Percentiles rank a stretch among this genome's conserved stretches.
phyloP scores from a whole-genome alignment of 2,797 vertebrate species.

The Melanotaenia parkinsoni region DNA sequence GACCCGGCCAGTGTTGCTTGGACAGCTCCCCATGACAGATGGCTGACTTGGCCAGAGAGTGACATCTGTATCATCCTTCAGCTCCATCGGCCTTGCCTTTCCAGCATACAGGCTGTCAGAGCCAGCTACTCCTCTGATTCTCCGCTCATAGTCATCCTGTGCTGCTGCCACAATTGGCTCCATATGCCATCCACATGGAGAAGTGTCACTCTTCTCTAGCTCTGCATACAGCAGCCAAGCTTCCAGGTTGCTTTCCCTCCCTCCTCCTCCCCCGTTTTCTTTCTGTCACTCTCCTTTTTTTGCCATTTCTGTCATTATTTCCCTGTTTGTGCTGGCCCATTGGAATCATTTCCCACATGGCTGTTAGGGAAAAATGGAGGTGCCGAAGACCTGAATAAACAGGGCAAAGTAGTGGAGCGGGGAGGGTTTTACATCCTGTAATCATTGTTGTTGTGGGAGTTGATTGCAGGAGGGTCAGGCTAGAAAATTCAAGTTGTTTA shows the following conservation, averaged over 20 bases:
- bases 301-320: conserved; percentile 49
- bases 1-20: conserved; percentile 51
- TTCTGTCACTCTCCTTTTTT: conserved; percentile 29
- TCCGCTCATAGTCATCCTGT: conserved; percentile 42
- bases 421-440: conserved; percentile 78
- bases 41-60: conserved; percentile 65
- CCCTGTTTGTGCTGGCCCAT: conserved; percentile 28
- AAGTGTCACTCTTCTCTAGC: conserved; percentile 59
- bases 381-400: conserved; percentile 70
- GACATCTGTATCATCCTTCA: conserved; percentile 74
- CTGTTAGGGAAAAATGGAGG: conserved; percentile 71
- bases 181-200: conserved; percentile 69
- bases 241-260: conserved; percentile 40
- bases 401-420: conserved; percentile 58
- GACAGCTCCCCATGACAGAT: conserved; percentile 66
- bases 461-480: conserved; percentile 56
- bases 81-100: conserved; percentile 52
- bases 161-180: conserved; percentile 62
- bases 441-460: conserved; percentile 78
- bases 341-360: conserved; percentile 69
- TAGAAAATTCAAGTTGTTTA: conserved; percentile 57
- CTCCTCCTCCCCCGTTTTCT: conserved; percentile 7
- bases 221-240: conserved; percentile 38
- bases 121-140: conserved; percentile 52
- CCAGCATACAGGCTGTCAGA: conserved; percentile 51